Evolutionary conservation across 2,113 vertebrate species (phyloP).

Genomic region (Crotalus viridis): DNA sequence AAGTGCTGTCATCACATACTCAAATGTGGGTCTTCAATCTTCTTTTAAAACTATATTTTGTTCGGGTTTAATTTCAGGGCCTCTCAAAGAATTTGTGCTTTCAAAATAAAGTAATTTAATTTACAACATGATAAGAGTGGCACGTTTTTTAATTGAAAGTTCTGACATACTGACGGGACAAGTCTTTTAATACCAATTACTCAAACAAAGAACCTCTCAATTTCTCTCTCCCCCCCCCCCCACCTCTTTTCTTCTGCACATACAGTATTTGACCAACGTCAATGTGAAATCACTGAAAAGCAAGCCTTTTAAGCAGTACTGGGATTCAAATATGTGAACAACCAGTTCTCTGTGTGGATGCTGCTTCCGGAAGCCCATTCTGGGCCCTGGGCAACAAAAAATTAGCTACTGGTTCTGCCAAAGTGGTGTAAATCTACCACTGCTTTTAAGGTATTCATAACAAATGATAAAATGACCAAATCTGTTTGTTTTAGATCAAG

Average conservation of each 20-base stretch:
- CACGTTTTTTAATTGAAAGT: slow-evolving; percentile 58
- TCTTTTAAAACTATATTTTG: slow-evolving; percentile 30
- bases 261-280: background rate
- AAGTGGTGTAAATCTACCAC: no score
- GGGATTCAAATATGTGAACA: no score
- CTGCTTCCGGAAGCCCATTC: no score
- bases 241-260: background rate
- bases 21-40: background rate
- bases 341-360: no score
- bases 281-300: slow-evolving; percentile 18
- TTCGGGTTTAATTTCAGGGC: slow-evolving; percentile 44
- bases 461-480: background rate
- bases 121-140: slow-evolving; percentile 60
- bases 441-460: background rate
- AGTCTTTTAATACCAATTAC: slow-evolving; percentile 61
- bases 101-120: slow-evolving; percentile 54
- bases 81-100: slow-evolving; percentile 59
- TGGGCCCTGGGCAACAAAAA: no score
- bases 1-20: background rate
- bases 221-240: slow-evolving; percentile 19
- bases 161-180: slow-evolving; percentile 62
- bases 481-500: background rate
- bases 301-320: slow-evolving; percentile 1
- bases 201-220: slow-evolving; percentile 54
- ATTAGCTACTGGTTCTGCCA: no score